phyloP scores from a whole-genome alignment of 2,888 invertebrate genomes.

The Brachynemurus nebulosus region DNA sequence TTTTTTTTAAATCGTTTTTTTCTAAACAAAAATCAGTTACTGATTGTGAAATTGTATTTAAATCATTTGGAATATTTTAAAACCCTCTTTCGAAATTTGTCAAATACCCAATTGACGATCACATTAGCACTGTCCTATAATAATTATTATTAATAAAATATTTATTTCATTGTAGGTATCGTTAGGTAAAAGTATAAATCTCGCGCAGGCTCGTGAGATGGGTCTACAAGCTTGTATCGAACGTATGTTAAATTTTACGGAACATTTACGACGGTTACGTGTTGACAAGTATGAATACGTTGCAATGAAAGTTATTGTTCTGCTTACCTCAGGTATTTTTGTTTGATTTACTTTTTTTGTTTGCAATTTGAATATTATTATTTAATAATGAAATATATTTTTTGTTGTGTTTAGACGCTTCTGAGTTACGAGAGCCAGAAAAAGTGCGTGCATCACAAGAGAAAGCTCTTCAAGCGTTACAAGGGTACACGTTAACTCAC shows the following conservation, averaged over 20 bases:
- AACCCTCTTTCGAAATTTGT: too few species aligned
- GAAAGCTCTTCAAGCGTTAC: conserved; percentile 80
- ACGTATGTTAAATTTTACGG: conserved; percentile 88
- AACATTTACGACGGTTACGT: conserved; percentile 74
- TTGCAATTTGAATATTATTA: neutral
- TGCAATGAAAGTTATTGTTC: conserved; percentile 87
- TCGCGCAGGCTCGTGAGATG: conserved; percentile 54
- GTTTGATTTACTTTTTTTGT: too few species aligned
- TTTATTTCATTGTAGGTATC: conserved; percentile 26
- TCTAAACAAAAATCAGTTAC: too few species aligned
- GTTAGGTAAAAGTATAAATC: conserved; percentile 46
- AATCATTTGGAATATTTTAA: too few species aligned
- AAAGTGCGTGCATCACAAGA: conserved; percentile 90
- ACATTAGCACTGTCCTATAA: conserved; percentile 4
- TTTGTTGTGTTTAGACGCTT: conserved; percentile 61
- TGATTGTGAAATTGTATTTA: too few species aligned
- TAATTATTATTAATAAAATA: conserved; percentile 15
- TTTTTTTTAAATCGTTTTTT: neutral
- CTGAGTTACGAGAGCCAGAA: conserved; percentile 84
- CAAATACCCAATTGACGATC: too few species aligned
- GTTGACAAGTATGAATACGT: conserved; percentile 95
- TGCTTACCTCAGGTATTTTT: conserved; percentile 71
- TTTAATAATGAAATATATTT: neutral
- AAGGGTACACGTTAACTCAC: conserved; percentile 80
- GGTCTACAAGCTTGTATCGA: conserved; percentile 79